These are phyloP conservation scores for Cricetomys ansorgei DNA, from an alignment of 2,113 vertebrate species.

Conservation along the genomic window DNA sequence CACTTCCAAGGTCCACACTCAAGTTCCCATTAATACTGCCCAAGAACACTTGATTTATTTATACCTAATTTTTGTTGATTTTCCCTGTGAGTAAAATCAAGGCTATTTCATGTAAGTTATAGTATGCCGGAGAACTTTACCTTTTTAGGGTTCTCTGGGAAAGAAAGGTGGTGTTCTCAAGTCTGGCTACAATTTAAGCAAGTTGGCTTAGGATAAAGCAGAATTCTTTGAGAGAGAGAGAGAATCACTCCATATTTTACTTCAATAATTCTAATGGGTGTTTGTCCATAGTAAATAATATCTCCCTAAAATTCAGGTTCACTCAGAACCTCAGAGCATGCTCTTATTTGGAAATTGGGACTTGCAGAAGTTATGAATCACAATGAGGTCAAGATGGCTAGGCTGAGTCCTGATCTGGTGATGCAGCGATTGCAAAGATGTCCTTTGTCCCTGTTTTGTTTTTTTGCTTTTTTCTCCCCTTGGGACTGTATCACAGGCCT, in stretches of 20 bases:
- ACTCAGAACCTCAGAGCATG: background rate
- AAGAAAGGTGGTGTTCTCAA: constrained; percentile 23
- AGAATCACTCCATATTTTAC: background rate
- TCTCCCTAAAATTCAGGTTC: background rate
- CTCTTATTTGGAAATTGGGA: background rate
- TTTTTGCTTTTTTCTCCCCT: background rate
- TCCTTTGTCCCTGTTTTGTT: background rate
- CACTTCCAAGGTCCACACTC: background rate
- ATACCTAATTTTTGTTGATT: background rate
- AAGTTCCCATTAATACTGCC: background rate
- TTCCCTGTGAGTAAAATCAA: background rate
- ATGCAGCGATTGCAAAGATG: background rate
- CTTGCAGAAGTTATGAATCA: background rate
- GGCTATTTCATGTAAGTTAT: background rate
- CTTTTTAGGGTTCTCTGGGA: background rate
- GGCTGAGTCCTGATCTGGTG: background rate
- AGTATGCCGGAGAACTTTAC: background rate
- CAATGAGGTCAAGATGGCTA: background rate
- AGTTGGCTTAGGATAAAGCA: background rate
- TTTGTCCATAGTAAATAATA: background rate
- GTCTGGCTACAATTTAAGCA: background rate
- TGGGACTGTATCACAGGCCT: background rate
- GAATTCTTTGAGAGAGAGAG: background rate
- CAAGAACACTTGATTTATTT: constrained; percentile 15
- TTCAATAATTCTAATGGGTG: background rate